Percentiles rank a stretch among this genome's conserved stretches.
Conservation (phyloP, 2,888 invertebrate species). For the Julus scandinavius region DNA sequence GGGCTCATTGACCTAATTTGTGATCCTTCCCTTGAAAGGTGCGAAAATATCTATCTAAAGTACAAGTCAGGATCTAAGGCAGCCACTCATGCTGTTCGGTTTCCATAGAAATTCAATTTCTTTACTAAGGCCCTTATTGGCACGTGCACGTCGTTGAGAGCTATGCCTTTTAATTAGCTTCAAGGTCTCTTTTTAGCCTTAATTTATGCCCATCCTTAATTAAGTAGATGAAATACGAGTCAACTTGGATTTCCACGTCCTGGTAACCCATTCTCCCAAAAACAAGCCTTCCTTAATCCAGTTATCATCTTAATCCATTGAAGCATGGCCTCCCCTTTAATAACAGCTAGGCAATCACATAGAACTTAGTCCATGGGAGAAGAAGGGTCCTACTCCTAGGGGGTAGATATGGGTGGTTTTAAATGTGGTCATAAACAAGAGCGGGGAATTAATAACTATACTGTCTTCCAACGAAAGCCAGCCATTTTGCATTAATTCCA, state of each 20-base stretch:
- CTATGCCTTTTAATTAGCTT: neutral
- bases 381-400: neutral
- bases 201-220: neutral
- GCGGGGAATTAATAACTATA: neutral
- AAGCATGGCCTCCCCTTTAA: neutral
- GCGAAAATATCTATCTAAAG: too few relatives aligned
- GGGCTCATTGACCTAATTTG: too few relatives aligned
- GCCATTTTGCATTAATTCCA: conserved; percentile 23
- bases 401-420: neutral
- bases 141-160: too few relatives aligned
- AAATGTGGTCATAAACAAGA: conserved; percentile 15
- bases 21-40: too few relatives aligned
- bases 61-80: too few relatives aligned
- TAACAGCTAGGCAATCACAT: neutral
- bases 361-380: neutral
- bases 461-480: neutral
- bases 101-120: too few relatives aligned
- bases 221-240: too few relatives aligned
- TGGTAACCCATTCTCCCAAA: neutral
- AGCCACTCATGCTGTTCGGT: too few relatives aligned
- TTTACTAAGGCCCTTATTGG: too few relatives aligned
- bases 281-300: neutral
- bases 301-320: conserved; percentile 4
- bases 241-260: too few relatives aligned
- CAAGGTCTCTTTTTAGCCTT: neutral